Conservation (phyloP, 2,797 vertebrate species). For the Synaphobranchus kaupii region DNA sequence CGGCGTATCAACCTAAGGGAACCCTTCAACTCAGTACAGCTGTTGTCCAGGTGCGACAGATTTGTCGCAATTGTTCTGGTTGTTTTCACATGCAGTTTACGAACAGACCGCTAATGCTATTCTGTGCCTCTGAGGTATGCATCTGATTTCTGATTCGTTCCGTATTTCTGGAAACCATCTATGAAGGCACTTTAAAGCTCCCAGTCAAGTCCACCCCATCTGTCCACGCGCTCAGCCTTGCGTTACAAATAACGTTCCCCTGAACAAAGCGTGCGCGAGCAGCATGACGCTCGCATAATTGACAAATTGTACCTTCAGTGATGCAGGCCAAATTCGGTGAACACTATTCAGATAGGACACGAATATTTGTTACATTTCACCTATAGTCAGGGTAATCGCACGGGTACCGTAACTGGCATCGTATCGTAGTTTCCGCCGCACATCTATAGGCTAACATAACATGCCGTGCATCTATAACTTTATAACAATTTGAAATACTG, state of each 20-base stretch:
- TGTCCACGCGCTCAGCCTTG: conserved; percentile 40
- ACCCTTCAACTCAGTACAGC: not conserved
- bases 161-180: conserved; percentile 36
- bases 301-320: not conserved
- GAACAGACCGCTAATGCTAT: not conserved
- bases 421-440: not conserved
- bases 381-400: not conserved
- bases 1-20: not conserved
- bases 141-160: not conserved
- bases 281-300: conserved; percentile 20
- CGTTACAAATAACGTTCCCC: not conserved
- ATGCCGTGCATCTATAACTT: not conserved
- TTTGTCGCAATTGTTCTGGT: not conserved
- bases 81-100: not conserved
- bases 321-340: not conserved
- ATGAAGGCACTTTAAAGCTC: conserved; percentile 57
- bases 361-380: not conserved
- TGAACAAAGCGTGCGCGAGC: conserved; percentile 37
- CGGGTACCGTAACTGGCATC: not conserved
- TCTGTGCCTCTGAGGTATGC: not conserved
- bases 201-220: conserved; percentile 53
- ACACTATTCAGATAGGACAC: not conserved
- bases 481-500: not conserved
- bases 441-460: too few species aligned
- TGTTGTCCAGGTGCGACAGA: conserved; percentile 2